These are phyloP conservation scores for Vicugna pacos DNA, from an alignment of 2,113 vertebrate genomes.

Conservation along the genomic window DNA sequence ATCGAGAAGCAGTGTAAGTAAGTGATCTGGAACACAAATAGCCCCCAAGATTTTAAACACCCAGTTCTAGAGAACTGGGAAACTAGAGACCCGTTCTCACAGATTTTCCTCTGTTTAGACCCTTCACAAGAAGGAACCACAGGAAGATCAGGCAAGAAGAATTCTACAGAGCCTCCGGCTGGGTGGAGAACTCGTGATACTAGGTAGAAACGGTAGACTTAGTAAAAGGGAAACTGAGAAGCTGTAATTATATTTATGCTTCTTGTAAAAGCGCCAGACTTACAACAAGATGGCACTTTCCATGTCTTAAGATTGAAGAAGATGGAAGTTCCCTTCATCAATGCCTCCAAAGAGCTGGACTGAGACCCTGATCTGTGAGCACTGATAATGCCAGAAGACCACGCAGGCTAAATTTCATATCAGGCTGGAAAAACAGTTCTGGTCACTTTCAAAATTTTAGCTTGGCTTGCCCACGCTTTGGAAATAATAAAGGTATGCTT, in stretches of 20 bases:
- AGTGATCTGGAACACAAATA: background rate
- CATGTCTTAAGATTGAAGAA: background rate
- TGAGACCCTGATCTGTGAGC: background rate
- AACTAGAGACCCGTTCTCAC: background rate
- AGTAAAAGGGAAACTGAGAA: conserved; percentile 16
- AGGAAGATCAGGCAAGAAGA: background rate
- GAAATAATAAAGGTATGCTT: conserved; percentile 3
- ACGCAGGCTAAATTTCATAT: background rate
- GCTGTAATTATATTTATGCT: background rate
- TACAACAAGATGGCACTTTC: background rate
- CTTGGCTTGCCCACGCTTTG: background rate
- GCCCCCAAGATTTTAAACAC: background rate
- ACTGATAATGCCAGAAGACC: background rate
- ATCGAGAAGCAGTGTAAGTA: background rate
- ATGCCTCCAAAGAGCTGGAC: background rate
- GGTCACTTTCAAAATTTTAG: conserved; percentile 24
- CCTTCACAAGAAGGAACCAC: background rate
- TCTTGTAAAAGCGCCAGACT: background rate
- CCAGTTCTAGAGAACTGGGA: background rate
- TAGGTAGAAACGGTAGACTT: background rate
- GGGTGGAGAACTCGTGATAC: background rate
- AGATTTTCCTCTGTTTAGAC: background rate
- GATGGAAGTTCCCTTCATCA: background rate
- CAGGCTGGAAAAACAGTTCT: background rate
- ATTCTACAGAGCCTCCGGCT: background rate